Evolutionary conservation across 2,888 invertebrate genomes (phyloP), one percentile per base, ranked within the genome.

Genomic region (Amphipoea oculea): DNA sequence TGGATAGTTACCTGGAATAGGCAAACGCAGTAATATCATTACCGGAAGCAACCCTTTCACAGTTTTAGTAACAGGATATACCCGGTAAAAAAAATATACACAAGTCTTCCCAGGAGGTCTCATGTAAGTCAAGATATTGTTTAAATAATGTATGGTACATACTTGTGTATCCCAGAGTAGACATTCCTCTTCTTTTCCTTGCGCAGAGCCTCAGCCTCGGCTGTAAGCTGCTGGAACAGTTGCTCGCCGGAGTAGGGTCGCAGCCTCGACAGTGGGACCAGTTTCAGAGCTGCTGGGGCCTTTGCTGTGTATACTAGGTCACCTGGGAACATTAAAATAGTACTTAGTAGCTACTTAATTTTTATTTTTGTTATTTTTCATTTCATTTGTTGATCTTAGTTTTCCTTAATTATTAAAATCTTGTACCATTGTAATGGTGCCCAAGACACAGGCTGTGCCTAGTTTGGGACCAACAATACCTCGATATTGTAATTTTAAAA

Each of bases 161-260:
- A 97, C 97, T 98, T 98, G 92, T 99, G 98, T 85, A 99, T 98
- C 6, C 99, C 99, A 4, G 98, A 98, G 92, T 98, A 98, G 1
- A 98, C 98, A 92, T 98, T 98, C 71, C 98, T 97, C 93, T 99
- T 99, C 94, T 98, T 98, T 91, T 98, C 98, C 92, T 98, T 98
- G 76, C 98, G 95, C n/a, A 98, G 93, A 23, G 98, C 97, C 76
- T 99, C 98, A 0, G 99, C 99, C 92, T 99, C 99, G 0, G 97
- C 96, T 76, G 98, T 97, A 45, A 99, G 96, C 89, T 97, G 97
- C 69, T 97, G 95, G 91, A 98, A 98, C 45, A 99, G 95, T 85
- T 98, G 97, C 69, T 97, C 97, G 0, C 98, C 99, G 0, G 98
- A 97, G 90, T 97, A 97, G 0, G 96, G 95, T 88, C 97, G 97